These are phyloP conservation scores for Cassiopea xamachana DNA, from an alignment of 30 jellyfish, hydroid and myxozoan genomes.

Conservation along the genomic window DNA sequence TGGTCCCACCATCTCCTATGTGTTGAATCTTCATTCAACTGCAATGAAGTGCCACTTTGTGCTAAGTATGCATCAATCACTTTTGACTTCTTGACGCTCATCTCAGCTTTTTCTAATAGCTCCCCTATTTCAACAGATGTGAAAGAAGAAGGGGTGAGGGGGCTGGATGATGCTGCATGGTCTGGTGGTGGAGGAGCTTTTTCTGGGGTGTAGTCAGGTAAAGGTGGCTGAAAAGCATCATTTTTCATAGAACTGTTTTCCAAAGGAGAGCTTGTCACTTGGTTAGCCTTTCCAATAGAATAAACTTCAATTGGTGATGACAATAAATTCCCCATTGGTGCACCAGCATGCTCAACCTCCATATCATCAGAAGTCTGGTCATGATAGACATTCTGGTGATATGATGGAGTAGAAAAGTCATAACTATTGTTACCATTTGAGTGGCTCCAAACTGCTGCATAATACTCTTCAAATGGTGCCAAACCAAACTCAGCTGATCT, in stretches of 20 bases:
- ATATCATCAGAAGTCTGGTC: slow-evolving; percentile 11
- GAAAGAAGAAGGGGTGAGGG: slow-evolving; percentile 8
- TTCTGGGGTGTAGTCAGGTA: slow-evolving; percentile 61
- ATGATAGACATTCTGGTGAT: not conserved
- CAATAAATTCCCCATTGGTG: not conserved
- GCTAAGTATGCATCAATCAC: slow-evolving; percentile 47
- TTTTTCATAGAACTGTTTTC: not conserved
- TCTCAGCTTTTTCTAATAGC: slow-evolving; percentile 52
- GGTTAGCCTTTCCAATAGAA: not conserved
- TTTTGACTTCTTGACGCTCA: slow-evolving; percentile 39
- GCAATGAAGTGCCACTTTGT: slow-evolving; percentile 37
- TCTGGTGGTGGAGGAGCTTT: slow-evolving; percentile 86
- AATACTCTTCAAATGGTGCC: slow-evolving; percentile 61
- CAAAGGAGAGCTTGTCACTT: not conserved
- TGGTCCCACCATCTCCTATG: slow-evolving; percentile 89
- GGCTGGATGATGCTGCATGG: slow-evolving; percentile 28
- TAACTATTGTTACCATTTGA: not conserved
- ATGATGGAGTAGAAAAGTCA: not conserved
- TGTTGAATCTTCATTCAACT: slow-evolving; percentile 46
- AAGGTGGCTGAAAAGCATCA: slow-evolving; percentile 22
- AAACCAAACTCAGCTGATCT: slow-evolving; percentile 59
- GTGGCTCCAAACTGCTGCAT: not conserved
- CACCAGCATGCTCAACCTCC: slow-evolving; percentile 35
- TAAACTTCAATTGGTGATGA: slow-evolving; percentile 25
- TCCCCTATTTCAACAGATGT: slow-evolving; percentile 63